These are phyloP conservation scores for Orthonychiurus folsomi DNA, from an alignment of 2,888 invertebrate species.

Conservation along the genomic window DNA sequence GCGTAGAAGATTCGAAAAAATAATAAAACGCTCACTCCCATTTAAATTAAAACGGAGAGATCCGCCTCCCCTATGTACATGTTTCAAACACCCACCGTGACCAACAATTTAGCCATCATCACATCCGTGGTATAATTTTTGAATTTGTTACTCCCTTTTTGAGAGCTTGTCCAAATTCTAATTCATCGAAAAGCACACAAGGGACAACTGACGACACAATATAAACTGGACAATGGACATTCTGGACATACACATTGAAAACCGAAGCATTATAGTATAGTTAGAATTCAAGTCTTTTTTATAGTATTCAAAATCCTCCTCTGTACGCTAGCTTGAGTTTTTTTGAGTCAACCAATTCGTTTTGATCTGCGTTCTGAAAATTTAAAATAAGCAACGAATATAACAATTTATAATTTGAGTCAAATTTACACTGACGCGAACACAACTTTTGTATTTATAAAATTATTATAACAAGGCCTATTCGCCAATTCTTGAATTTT, in stretches of 20 bases:
- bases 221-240: neutral
- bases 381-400: conserved; percentile 22
- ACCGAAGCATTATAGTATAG: neutral
- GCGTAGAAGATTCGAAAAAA: neutral
- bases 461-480: no score
- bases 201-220: neutral
- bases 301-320: neutral
- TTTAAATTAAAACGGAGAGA: neutral
- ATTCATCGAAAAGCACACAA: neutral
- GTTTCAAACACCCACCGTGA: neutral
- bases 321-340: neutral
- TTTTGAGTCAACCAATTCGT: conserved; percentile 37
- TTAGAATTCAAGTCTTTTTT: neutral
- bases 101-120: neutral
- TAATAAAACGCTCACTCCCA: conserved; percentile 1
- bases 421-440: neutral
- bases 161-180: neutral
- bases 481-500: no score
- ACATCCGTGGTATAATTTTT: no score
- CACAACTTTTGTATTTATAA: conserved; percentile 5
- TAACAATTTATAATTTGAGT: conserved; percentile 3
- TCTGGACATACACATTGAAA: conserved; percentile 7
- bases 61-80: neutral
- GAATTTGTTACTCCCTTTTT: neutral
- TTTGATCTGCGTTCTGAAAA: conserved; percentile 41